Evolutionary conservation across 2,797 vertebrate species (phyloP).

Genomic region (Anniella stebbinsi): DNA sequence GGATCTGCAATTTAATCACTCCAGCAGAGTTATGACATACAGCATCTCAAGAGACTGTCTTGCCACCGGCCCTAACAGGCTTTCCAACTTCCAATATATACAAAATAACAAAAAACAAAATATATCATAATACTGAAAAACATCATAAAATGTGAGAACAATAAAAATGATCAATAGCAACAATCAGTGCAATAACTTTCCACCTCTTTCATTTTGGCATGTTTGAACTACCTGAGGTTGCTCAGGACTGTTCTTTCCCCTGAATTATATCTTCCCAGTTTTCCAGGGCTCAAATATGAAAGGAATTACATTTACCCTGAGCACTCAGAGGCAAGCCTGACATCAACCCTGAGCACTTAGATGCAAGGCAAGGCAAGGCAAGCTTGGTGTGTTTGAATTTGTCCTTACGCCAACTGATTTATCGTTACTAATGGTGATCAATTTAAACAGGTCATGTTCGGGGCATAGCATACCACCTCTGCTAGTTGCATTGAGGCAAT

Average conservation of each 20-base stretch:
- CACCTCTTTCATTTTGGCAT: neutral
- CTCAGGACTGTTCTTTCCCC: too few relatives aligned
- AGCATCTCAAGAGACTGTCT: too few relatives aligned
- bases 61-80: too few relatives aligned
- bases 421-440: neutral
- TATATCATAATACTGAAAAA: too few relatives aligned
- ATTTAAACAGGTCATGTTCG: neutral
- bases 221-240: neutral
- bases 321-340: too few relatives aligned
- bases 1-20: too few relatives aligned
- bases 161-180: neutral
- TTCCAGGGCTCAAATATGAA: neutral
- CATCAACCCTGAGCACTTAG: too few relatives aligned
- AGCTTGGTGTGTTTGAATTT: neutral
- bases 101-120: too few relatives aligned
- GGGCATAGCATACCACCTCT: neutral
- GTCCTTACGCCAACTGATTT: neutral
- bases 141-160: neutral
- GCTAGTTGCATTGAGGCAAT: neutral
- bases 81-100: too few relatives aligned
- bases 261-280: neutral
- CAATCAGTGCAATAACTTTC: neutral
- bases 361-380: too few relatives aligned
- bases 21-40: too few relatives aligned
- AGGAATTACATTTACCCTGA: neutral